Conservation (phyloP, 2,113 vertebrate species). For the Camelus dromedarius region DNA sequence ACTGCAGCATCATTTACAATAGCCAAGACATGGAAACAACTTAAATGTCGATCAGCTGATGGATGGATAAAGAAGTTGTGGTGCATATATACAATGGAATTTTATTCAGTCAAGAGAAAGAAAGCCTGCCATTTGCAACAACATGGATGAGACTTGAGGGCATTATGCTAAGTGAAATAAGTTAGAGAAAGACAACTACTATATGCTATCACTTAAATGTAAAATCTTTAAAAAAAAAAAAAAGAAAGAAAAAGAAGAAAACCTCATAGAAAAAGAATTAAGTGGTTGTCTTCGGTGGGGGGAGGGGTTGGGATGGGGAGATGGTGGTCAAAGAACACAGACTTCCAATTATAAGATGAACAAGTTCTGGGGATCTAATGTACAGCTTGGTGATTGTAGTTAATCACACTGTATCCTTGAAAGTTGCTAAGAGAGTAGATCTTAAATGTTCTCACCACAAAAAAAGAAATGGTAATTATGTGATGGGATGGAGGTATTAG, state of each 20-base stretch:
- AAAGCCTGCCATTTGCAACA: neutral
- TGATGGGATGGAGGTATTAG: neutral
- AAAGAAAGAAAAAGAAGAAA: neutral
- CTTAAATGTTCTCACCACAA: neutral
- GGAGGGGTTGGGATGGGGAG: fast-evolving
- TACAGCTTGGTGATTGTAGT: neutral
- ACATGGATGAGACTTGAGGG: neutral
- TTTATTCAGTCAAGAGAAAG: neutral
- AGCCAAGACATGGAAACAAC: neutral
- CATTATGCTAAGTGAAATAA: neutral
- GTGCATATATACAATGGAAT: neutral
- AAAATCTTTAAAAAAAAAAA: neutral
- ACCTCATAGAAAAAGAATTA: neutral
- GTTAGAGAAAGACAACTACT: neutral
- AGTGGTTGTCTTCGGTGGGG: neutral
- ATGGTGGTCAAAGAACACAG: neutral
- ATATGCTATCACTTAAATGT: neutral
- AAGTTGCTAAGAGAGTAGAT: neutral
- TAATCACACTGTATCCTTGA: neutral
- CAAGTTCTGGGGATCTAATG: neutral
- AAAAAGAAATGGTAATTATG: neutral
- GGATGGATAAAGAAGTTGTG: neutral
- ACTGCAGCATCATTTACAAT: neutral
- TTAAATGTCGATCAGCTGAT: neutral
- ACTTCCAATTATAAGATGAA: neutral